Conservation (phyloP, 64 coral and sea anemone genomes). For the Catalaphyllia jardinei region DNA sequence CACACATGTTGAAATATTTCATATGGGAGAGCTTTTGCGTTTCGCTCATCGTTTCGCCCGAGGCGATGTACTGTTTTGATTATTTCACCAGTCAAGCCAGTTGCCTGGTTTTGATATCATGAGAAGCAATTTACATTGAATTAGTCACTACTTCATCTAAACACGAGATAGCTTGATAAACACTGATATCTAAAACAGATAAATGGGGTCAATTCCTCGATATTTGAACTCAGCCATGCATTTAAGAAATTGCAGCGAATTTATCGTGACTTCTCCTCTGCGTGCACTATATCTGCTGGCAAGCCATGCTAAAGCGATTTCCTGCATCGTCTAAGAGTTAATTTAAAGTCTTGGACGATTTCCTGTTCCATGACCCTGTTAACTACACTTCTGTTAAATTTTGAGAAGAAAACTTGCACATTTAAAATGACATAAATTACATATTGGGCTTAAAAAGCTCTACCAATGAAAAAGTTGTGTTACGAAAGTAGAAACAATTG, state of each 20-base stretch:
- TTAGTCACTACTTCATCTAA: background rate
- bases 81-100: background rate
- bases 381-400: background rate
- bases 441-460: background rate
- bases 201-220: background rate
- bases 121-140: background rate
- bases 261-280: background rate
- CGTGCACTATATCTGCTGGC: background rate
- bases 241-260: background rate
- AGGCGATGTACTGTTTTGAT: conserved; percentile 6
- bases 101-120: background rate
- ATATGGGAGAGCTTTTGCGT: background rate
- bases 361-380: background rate
- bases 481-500: too few relatives aligned
- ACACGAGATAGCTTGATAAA: background rate
- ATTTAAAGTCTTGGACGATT: background rate
- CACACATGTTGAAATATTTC: background rate
- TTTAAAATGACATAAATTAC: background rate
- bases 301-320: background rate
- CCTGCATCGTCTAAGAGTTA: background rate
- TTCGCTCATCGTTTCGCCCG: background rate
- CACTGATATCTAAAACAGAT: background rate
- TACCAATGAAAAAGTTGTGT: too few relatives aligned
- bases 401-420: background rate
- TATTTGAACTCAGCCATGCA: background rate